Percentiles rank a stretch among this genome's conserved stretches.
These are phyloP conservation scores for Phortica variegata DNA, from an alignment of 1,140 invertebrate species.

Conservation along the genomic window DNA sequence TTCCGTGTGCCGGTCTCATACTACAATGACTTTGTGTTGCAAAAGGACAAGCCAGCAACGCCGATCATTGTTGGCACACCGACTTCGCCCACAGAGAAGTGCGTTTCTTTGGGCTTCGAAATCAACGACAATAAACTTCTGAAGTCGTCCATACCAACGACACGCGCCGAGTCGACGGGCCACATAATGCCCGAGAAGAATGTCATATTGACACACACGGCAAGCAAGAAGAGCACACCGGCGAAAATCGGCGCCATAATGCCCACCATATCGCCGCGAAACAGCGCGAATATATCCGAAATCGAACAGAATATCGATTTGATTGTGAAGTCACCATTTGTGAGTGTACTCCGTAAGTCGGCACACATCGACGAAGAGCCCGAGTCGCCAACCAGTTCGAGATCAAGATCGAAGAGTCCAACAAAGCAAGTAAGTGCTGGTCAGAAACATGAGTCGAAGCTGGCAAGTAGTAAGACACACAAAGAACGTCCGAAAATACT, in stretches of 20 bases:
- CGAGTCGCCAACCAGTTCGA: slow-evolving; percentile 1
- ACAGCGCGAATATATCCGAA: slow-evolving; percentile 32
- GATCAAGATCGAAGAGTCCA: neutral
- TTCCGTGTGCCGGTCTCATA: slow-evolving; percentile 36
- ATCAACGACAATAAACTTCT: slow-evolving; percentile 50
- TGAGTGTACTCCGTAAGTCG: slow-evolving; percentile 44
- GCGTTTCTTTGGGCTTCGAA: slow-evolving; percentile 40
- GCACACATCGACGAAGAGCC: slow-evolving; percentile 13
- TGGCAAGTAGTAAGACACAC: too few relatives aligned
- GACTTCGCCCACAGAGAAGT: slow-evolving; percentile 31
- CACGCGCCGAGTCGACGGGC: slow-evolving; percentile 29
- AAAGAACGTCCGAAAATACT: slow-evolving; percentile 34
- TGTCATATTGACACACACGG: neutral
- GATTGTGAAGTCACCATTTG: slow-evolving; percentile 49
- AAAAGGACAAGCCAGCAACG: too few relatives aligned
- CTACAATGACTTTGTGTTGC: slow-evolving; percentile 31
- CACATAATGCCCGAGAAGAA: slow-evolving; percentile 20
- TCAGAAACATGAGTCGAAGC: slow-evolving; percentile 1
- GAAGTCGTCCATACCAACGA: slow-evolving; percentile 8
- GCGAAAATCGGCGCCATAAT: slow-evolving; percentile 23
- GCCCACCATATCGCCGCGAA: slow-evolving; percentile 8
- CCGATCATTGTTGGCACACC: too few relatives aligned
- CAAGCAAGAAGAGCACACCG: slow-evolving; percentile 21
- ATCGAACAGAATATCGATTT: slow-evolving; percentile 52
- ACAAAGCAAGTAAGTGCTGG: neutral